Evolutionary conservation across 2,797 vertebrate species (phyloP).

Genomic region (Psittacula derbiana): DNA sequence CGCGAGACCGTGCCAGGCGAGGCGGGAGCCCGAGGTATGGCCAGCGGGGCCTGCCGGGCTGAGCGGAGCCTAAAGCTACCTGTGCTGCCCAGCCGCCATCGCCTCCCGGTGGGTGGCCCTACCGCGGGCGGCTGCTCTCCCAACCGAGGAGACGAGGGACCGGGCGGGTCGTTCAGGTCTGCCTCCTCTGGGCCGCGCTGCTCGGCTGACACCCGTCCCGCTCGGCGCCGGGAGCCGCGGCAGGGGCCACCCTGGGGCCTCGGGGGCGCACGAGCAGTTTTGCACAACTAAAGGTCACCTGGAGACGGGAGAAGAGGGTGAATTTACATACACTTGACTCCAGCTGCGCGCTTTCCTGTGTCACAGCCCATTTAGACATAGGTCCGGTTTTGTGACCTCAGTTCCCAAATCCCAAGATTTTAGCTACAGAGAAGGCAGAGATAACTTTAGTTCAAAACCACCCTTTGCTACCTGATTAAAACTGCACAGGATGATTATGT

Average conservation of each 20-base stretch:
- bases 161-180: not conserved
- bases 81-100: not conserved
- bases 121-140: not conserved
- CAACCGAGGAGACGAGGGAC: no score
- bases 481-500: not conserved
- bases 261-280: not conserved
- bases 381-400: not conserved
- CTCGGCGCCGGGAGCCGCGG: not conserved
- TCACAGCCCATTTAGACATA: not conserved
- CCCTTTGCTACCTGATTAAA: not conserved
- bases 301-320: not conserved
- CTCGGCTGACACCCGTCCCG: no score
- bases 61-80: not conserved
- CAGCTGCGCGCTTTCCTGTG: rapidly evolving
- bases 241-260: not conserved
- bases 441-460: not conserved
- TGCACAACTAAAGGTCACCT: rapidly evolving
- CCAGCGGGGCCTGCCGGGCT: not conserved
- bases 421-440: not conserved
- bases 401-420: not conserved
- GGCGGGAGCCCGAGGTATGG: not conserved
- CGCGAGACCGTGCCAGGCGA: not conserved
- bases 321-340: rapidly evolving
- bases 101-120: not conserved
- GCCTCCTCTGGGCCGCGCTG: not conserved